Evolutionary conservation across 2,888 invertebrate genomes (phyloP), one percentile per base, ranked within the genome.

Genomic region (Acanthosepion lycidas): DNA sequence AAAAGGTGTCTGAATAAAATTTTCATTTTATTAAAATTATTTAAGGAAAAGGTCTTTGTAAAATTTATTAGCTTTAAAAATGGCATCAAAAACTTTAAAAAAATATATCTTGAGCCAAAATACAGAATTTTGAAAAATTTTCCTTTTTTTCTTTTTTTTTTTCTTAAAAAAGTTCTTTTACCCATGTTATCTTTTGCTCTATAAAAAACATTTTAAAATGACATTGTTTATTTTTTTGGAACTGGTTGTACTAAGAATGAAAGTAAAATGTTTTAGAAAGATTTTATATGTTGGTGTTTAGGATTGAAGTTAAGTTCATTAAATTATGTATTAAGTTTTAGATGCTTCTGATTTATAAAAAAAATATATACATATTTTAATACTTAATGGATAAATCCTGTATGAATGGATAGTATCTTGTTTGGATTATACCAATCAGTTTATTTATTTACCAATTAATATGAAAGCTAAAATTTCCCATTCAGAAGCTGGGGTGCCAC

Each of bases 91-190:
- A 78, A n/a, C 78, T 15, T 33, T 23, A 15, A 23, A 33, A n/a
- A 78, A 78, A 78, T 78, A 78, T 78, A 78, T 78, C 15, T 78
- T n/a, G 78, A 78, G n/a, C n/a, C 78, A 78, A 78, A 78, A 78
- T 78, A n/a, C 12, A 78, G 15, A 78, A 78, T 78, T n/a, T 5
- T n/a, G 33, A 33, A n/a, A n/a, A 78, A 78, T 20, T 20, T 59
- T 23, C 0, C 6, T 59, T 33, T n/a, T n/a, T 42, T 42, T 42
- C 42, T 42, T 42, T 42, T 42, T 42, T 2, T 42, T 42, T 42
- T 55, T 55, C 8, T 55, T 51, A 51, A 51, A 51, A 51, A 51
- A 51, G 51, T 55, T 59, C 20, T 6, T 18, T 55, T 55, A 4
- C n/a, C 4, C 8, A 33, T 78, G 15, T 78, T 78, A 78, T 18